Percentiles rank a stretch among this genome's conserved stretches.
Conservation (phyloP, 1,140 invertebrate species). For the Ostrea edulis region DNA sequence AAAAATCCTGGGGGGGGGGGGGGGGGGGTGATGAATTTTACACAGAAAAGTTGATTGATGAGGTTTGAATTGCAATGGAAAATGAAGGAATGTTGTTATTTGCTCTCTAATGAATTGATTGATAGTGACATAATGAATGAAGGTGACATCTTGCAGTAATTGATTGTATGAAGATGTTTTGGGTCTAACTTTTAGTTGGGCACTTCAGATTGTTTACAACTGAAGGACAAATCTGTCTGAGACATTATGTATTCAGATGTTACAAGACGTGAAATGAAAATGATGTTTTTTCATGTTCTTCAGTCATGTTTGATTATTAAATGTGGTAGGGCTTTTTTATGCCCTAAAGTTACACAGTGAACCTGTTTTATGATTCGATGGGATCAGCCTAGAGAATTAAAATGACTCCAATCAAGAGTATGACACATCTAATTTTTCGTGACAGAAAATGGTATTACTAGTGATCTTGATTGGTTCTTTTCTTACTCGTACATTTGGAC, state of each 20-base stretch:
- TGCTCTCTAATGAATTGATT: constrained; percentile 6
- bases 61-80: not conserved
- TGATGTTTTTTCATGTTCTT: constrained; percentile 14
- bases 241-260: constrained; percentile 9
- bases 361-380: not conserved
- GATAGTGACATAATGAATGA: constrained; percentile 12
- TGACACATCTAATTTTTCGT: constrained; percentile 10
- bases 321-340: constrained; percentile 24
- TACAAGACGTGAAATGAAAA: constrained; percentile 27
- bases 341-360: not conserved
- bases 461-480: too few species aligned
- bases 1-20: too few species aligned
- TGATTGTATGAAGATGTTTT: not conserved
- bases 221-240: not conserved
- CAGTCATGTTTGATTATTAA: constrained; percentile 21
- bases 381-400: constrained; percentile 1
- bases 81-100: constrained; percentile 33
- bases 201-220: not conserved
- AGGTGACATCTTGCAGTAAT: constrained; percentile 26
- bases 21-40: not conserved
- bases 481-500: too few species aligned
- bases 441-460: not conserved
- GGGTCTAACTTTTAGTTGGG: not conserved
- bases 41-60: constrained; percentile 1
- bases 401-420: not conserved